phyloP scores from a whole-genome alignment of 2,113 vertebrate species.

The Cercopithecus mona region DNA sequence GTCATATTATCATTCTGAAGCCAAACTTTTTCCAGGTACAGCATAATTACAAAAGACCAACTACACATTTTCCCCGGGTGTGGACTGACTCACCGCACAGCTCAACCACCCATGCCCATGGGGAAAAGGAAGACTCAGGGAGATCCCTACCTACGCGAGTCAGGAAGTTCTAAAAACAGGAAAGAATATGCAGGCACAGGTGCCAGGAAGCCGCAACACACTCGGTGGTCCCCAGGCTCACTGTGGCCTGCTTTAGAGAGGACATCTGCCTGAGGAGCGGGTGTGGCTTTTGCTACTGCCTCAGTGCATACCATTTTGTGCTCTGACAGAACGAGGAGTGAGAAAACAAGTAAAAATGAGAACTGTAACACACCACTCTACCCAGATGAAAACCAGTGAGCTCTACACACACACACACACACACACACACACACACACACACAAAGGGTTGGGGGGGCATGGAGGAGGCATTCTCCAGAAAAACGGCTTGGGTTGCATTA shows the following conservation, averaged over 20 bases:
- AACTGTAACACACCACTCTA: not conserved
- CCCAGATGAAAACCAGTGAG: not conserved
- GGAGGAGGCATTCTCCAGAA: not conserved
- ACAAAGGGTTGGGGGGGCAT: not conserved
- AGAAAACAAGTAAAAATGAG: not conserved
- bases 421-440: too few species aligned
- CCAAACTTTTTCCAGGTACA: not conserved
- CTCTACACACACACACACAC: too few species aligned
- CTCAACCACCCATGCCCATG: not conserved
- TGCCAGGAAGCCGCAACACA: too few species aligned
- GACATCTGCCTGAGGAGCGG: too few species aligned
- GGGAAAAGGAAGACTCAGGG: not conserved
- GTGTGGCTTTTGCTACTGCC: not conserved
- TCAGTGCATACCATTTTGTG: too few species aligned
- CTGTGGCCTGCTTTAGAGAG: not conserved
- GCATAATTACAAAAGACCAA: not conserved
- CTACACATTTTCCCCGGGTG: not conserved
- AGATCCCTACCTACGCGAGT: not conserved
- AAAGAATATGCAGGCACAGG: not conserved
- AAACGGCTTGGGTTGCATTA: not conserved
- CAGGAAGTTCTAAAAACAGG: not conserved
- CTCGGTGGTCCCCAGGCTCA: not conserved
- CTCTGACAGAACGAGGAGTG: not conserved
- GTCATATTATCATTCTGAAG: not conserved
- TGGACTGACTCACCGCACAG: too few species aligned